Base-by-base conservation (phyloP, 2,113 vertebrate species). In the Climacteris rufus region DNA sequence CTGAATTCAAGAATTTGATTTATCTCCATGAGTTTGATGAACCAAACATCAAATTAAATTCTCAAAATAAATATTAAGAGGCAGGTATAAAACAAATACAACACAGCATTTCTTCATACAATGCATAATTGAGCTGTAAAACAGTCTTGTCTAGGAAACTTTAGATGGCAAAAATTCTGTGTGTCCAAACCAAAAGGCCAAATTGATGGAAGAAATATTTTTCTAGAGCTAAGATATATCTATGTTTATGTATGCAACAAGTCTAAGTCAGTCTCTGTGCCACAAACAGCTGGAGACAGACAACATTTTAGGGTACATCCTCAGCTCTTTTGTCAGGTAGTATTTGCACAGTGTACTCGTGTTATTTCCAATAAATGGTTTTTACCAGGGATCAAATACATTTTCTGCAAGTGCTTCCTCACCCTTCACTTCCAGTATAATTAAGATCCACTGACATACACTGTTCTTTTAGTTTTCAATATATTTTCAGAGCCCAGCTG, bases 271-370 rank as follows among this genome's bases (percentile, higher is more conserved):
- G 7, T 31, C 4, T 57, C n/a, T 81, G 33, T 83, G 45, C 31
- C 31, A 70, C 47, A 70, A 78, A 66, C 11, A 84, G 23, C 50
- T 83, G 30, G 7, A 75, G 39, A 13, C 31, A 40, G 9, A 39
- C 61, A 91, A 19, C 13, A 52, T 83, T 86, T 80, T 50, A 65
- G 28, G 20, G 15, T 39, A 61, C 11, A 10, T 45, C 42, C 47
- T 84, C 97, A 95, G 97, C 88, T 98, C 91, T 98, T 95, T 98
- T 88, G 49, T 54, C 21, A 50, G 53, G 64, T 47, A 15, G 10
- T 40, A 64, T 90, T 85, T n/a, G 27, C 35, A n/a, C 13, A 79
- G n/a, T 76, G 85, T 64, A 33, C 31, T 14, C 30, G 15, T 64
- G n/a, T 72, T 79, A 68, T 68, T 82, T 76, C n/a, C 23, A 79